Evolutionary conservation across 2,113 vertebrate genomes (phyloP).

Genomic region (Saguinus imperator): DNA sequence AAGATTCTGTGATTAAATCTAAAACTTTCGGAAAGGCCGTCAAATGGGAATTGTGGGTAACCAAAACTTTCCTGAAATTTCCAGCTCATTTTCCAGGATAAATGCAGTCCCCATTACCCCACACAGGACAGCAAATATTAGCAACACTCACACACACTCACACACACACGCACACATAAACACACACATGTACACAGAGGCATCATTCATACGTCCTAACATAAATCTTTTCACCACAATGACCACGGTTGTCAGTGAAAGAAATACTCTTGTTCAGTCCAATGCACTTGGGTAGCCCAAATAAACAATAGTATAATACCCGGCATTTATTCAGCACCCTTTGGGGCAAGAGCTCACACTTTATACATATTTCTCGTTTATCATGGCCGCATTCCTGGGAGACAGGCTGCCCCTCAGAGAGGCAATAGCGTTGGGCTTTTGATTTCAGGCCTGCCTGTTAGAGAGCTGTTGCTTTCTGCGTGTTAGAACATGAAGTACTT

Average conservation of each 20-base stretch:
- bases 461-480: neutral
- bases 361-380: constrained; percentile 76
- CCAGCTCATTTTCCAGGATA: constrained; percentile 70
- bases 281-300: constrained; percentile 77
- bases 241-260: constrained; percentile 73
- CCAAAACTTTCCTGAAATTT: constrained; percentile 55
- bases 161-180: neutral
- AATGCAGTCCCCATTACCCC: constrained; percentile 45
- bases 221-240: constrained; percentile 81
- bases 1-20: constrained; percentile 42
- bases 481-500: neutral
- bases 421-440: neutral
- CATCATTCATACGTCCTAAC: constrained; percentile 76
- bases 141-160: neutral
- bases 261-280: constrained; percentile 77
- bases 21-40: constrained; percentile 48
- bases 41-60: constrained; percentile 66
- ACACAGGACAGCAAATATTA: constrained; percentile 65
- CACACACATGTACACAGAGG: constrained; percentile 64
- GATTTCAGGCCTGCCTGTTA: neutral
- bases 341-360: constrained; percentile 65
- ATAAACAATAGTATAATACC: constrained; percentile 79
- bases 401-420: constrained; percentile 67
- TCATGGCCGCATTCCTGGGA: constrained; percentile 78
- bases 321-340: constrained; percentile 70